A percentile compares a stretch with the other conserved stretches of the same genome.
Conservation (phyloP, 2,797 vertebrate species). For the Cynopterus sphinx region DNA sequence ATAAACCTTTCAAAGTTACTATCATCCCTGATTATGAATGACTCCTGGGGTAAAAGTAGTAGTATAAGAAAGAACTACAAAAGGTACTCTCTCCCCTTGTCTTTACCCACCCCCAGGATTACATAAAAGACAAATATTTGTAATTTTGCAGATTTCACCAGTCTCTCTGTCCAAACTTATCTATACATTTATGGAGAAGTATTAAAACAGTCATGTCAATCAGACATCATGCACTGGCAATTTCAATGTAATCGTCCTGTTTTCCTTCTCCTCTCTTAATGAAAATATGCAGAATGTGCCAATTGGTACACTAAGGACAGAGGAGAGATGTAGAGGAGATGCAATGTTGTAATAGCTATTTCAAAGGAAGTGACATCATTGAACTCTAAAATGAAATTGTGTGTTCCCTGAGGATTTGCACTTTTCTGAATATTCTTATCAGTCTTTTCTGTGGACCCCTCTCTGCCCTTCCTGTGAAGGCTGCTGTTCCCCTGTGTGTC, state of each 20-base stretch:
- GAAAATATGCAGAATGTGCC: slow-evolving; percentile 42
- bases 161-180: slow-evolving; percentile 56
- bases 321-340: background rate
- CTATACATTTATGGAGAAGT: background rate
- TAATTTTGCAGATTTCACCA: background rate
- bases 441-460: background rate
- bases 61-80: background rate
- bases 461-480: background rate
- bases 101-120: background rate
- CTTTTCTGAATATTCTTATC: background rate
- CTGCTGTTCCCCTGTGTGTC: background rate
- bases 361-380: background rate
- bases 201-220: background rate
- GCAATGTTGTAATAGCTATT: background rate
- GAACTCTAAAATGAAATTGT: background rate
- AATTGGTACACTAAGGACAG: slow-evolving; percentile 37
- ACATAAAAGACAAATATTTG: slow-evolving; percentile 17
- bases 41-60: background rate
- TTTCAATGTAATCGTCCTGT: background rate
- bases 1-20: background rate
- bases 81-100: background rate
- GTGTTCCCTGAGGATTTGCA: background rate
- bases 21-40: background rate
- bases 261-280: background rate
- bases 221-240: slow-evolving; percentile 20